Evolutionary conservation across 2,888 invertebrate species (phyloP).

Genomic region (Nomada goodeniana): DNA sequence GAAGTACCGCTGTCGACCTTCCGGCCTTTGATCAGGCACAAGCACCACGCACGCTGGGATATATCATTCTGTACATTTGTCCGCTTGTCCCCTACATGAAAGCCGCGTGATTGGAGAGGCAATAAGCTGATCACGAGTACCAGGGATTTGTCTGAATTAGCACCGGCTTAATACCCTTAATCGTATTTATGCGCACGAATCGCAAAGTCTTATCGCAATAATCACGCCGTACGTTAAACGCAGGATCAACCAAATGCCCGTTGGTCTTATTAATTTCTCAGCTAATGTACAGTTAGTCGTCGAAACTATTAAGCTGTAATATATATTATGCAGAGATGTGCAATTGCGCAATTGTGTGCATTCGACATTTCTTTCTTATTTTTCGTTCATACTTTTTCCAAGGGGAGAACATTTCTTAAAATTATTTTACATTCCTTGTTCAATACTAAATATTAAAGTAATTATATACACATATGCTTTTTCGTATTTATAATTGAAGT

Average conservation of each 20-base stretch:
- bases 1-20: constrained; percentile 61
- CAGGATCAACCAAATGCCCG: neutral
- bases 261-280: neutral
- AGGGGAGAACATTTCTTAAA: too few relatives aligned
- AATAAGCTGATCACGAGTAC: constrained; percentile 53
- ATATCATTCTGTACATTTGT: constrained; percentile 57
- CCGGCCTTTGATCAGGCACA: constrained; percentile 64
- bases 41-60: constrained; percentile 33
- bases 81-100: constrained; percentile 30
- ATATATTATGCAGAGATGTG: neutral
- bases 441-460: too few relatives aligned
- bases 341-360: too few relatives aligned
- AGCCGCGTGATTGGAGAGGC: constrained; percentile 50
- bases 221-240: neutral
- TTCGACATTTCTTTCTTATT: too few relatives aligned
- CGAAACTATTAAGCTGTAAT: neutral
- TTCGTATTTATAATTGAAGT: too few relatives aligned
- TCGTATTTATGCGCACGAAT: constrained; percentile 36
- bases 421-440: too few relatives aligned
- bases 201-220: constrained; percentile 34
- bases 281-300: neutral
- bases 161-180: constrained; percentile 36
- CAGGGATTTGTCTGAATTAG: constrained; percentile 62
- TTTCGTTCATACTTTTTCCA: too few relatives aligned
- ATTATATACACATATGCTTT: too few relatives aligned